Conservation (phyloP, 2,113 vertebrate species). For the Caranx melampygus region DNA sequence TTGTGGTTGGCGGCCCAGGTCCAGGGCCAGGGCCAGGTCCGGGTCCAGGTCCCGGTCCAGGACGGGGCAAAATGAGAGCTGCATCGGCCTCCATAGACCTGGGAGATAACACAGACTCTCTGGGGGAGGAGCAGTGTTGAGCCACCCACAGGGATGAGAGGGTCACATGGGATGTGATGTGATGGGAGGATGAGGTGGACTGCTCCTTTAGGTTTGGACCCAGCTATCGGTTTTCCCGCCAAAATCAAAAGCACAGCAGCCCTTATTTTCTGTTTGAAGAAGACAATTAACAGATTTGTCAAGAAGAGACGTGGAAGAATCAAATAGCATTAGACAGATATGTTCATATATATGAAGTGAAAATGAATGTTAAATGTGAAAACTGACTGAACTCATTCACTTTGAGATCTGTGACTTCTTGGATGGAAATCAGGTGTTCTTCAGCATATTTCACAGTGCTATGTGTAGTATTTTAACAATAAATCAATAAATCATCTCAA, state of each 20-base stretch:
- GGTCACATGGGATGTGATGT: background rate
- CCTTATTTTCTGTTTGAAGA: background rate
- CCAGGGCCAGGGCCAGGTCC: constrained; percentile 21
- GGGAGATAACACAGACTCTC: constrained; percentile 82
- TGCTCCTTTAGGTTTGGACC: constrained; percentile 2
- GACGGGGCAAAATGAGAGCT: constrained; percentile 59
- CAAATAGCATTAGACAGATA: constrained; percentile 1
- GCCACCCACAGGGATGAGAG: background rate
- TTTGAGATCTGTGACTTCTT: background rate
- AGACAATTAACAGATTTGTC: background rate
- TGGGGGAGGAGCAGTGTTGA: constrained; percentile 85
- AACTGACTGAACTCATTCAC: background rate
- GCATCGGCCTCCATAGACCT: constrained; percentile 65
- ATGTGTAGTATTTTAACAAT: constrained; percentile 45
- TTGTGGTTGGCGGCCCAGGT: constrained; percentile 26
- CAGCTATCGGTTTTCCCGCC: background rate
- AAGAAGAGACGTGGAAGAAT: background rate
- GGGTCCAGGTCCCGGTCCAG: background rate
- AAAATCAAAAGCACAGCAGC: constrained; percentile 40
- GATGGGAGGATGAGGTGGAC: background rate
- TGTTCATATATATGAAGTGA: constrained; percentile 26
- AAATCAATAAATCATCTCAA: background rate
- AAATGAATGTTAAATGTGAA: constrained; percentile 17
- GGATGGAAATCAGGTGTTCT: constrained; percentile 7
- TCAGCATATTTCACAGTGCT: constrained; percentile 24